A percentile compares a stretch with the other conserved stretches of the same genome.
Conservation (phyloP, 2,113 vertebrate genomes). For the Scartelaos histophorus region DNA sequence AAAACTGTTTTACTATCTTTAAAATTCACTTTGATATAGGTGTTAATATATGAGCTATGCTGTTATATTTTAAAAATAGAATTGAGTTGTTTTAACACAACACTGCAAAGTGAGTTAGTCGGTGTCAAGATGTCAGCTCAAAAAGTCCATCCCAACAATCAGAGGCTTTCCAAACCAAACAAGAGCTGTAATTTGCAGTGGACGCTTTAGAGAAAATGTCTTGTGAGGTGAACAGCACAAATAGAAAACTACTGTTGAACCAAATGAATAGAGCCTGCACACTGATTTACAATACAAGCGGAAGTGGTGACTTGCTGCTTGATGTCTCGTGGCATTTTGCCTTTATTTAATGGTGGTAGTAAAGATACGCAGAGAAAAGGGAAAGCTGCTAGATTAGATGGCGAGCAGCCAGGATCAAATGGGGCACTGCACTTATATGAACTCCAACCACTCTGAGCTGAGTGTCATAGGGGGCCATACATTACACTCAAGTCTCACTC, state of each 20-base stretch:
- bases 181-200: not conserved
- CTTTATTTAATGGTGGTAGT: constrained; percentile 13
- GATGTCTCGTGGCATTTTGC: constrained; percentile 10
- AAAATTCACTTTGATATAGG: no score
- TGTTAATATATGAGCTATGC: no score
- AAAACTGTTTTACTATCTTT: no score
- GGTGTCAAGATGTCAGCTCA: not conserved
- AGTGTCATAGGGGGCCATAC: not conserved
- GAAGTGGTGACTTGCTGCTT: constrained; percentile 5
- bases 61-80: not conserved
- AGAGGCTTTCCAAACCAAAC: not conserved
- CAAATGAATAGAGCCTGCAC: constrained; percentile 8
- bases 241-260: constrained; percentile 10
- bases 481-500: not conserved
- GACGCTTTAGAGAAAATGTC: not conserved
- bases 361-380: constrained; percentile 9
- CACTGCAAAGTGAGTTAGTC: not conserved
- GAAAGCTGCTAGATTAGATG: constrained; percentile 15
- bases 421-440: constrained; percentile 7
- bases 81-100: not conserved
- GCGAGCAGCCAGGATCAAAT: constrained; percentile 8
- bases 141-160: not conserved
- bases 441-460: constrained; percentile 1
- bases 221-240: not conserved
- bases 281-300: constrained; percentile 4